Evolutionary conservation across 1,140 invertebrate genomes (phyloP).

Genomic region (Drosophila sturtevanti): DNA sequence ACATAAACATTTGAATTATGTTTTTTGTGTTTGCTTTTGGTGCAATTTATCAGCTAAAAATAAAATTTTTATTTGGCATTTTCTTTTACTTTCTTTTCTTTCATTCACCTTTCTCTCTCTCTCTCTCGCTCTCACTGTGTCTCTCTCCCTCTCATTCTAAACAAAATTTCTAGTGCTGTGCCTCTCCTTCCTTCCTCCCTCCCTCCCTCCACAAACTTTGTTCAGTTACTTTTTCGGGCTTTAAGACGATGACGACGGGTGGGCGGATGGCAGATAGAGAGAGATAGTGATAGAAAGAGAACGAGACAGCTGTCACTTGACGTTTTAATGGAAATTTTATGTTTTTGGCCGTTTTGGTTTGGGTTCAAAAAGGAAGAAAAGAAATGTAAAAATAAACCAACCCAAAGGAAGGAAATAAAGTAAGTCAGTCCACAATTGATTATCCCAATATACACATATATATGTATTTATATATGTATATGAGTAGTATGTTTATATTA

Average conservation of each 20-base stretch:
- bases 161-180: no score
- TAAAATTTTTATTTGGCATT: constrained; percentile 46
- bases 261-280: no score
- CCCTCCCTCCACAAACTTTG: not conserved
- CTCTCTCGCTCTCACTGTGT: no score
- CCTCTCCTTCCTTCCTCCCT: not conserved
- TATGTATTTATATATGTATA: not conserved
- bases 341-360: constrained; percentile 43
- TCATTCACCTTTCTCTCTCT: no score
- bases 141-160: no score
- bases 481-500: no score
- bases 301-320: constrained; percentile 52
- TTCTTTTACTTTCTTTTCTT: no score
- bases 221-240: not conserved
- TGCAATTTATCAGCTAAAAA: constrained; percentile 46
- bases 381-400: constrained; percentile 25
- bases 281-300: not conserved
- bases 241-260: no score
- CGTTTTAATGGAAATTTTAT: constrained; percentile 75
- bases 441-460: no score
- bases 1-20: no score
- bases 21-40: constrained; percentile 46
- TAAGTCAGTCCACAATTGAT: constrained; percentile 26
- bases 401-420: constrained; percentile 34
- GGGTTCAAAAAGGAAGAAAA: constrained; percentile 1